Conservation (phyloP, 2,113 vertebrate species). For the Steatornis caripensis region DNA sequence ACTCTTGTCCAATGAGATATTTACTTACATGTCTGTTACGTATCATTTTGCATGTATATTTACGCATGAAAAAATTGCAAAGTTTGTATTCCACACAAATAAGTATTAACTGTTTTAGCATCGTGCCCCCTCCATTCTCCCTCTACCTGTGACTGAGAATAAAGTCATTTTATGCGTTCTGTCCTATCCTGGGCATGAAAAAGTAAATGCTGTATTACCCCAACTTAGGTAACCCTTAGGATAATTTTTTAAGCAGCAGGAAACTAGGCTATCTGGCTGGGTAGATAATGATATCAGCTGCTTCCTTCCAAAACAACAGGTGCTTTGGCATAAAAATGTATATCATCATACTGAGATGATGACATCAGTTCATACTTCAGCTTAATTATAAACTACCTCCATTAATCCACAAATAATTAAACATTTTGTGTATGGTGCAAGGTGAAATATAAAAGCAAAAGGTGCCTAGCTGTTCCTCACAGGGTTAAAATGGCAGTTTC, state of each 20-base stretch:
- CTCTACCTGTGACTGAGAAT: constrained; percentile 3
- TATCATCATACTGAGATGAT: constrained; percentile 97
- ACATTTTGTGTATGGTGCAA: constrained; percentile 78
- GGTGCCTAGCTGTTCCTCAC: constrained; percentile 55
- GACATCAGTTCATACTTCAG: constrained; percentile 97
- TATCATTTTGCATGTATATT: background rate
- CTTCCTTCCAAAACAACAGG: constrained; percentile 99
- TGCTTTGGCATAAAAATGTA: constrained; percentile 97
- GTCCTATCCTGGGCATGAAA: constrained; percentile 69
- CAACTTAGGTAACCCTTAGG: constrained; percentile 86
- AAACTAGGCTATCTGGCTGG: constrained; percentile 92
- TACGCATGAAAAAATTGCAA: background rate
- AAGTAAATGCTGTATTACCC: constrained; percentile 77
- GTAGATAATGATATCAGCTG: constrained; percentile 99
- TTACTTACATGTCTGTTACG: background rate
- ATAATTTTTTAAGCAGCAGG: constrained; percentile 98
- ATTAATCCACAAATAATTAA: constrained; percentile 88
- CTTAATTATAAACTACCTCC: constrained; percentile 97
- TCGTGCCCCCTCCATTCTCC: fast-evolving
- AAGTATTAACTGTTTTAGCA: background rate
- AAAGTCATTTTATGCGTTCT: constrained; percentile 57
- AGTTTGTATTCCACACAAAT: background rate
- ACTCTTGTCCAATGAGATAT: background rate
- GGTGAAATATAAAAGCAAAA: constrained; percentile 80
- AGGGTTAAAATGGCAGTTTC: constrained; percentile 50